phyloP scores from a whole-genome alignment of 2,113 vertebrate genomes.

The Taxidea taxus region DNA sequence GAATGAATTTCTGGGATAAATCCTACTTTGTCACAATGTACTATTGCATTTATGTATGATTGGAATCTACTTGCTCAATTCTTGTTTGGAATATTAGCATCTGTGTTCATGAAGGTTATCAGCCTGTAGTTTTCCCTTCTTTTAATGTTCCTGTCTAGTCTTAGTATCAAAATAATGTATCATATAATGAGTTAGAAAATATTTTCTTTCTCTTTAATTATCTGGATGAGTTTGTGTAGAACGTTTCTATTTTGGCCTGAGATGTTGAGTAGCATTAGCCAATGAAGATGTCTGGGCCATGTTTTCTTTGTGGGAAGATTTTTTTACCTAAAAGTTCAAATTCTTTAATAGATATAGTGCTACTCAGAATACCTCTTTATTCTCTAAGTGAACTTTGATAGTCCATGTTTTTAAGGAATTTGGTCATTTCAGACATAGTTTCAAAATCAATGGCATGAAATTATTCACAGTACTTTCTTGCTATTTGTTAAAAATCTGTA shows the following conservation, averaged over 20 bases:
- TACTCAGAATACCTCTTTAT: background rate
- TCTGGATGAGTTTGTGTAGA: background rate
- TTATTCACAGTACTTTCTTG: background rate
- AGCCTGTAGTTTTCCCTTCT: background rate
- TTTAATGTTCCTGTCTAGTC: background rate
- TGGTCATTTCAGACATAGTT: background rate
- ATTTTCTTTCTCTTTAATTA: background rate
- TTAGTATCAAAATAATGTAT: background rate
- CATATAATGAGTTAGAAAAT: background rate
- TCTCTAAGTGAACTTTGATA: background rate
- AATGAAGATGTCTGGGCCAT: background rate
- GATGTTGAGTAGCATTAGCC: background rate
- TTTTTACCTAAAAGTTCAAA: background rate
- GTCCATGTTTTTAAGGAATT: background rate
- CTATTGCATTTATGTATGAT: background rate
- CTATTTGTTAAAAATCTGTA: background rate
- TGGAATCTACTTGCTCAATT: background rate
- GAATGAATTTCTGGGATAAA: background rate
- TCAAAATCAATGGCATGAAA: background rate
- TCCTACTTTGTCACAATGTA: background rate
- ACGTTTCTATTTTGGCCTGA: background rate
- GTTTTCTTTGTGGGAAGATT: background rate
- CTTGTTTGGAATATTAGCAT: background rate
- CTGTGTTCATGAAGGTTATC: background rate
- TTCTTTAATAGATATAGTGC: background rate